Evolutionary conservation across 2,888 invertebrate species (phyloP), one percentile per base, ranked within the genome.

Genomic region (Stenodera caucasica): DNA sequence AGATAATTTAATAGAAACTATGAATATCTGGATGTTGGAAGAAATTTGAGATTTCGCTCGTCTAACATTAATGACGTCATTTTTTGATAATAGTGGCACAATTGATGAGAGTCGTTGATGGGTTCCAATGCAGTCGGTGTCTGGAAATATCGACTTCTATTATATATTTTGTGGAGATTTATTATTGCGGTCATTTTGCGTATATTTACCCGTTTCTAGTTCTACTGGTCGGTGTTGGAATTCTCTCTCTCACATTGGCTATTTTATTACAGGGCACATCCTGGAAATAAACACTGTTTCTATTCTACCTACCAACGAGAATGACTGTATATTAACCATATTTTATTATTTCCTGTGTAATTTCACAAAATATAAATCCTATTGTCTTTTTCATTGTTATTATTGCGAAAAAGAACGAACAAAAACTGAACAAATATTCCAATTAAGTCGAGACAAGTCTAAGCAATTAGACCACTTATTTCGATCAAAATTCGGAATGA

Each of bases 181-280:
- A 71, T 72, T 64, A 66, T 66, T 72, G 71, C 70, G 67, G 72
- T 64, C 67, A 63, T 70, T 67, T 70, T 69, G 71, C 70, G 70
- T 68, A 68, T 64, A 33, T 58, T 58, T 63, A 49, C 60, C 55
- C 53, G 56, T 35, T 33, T 58, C 49, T 45, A 11, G 11, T 18
- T 2, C 18, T 40, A 8, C 18, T 15, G n/a, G 26, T 26, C 15
- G 40, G 18, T 40, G 40, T 9, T 40, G 40, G 21, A 40, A 40
- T 40, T 40, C 40, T 40, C 40, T 40, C 40, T 40, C 40, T 40
- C 40, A 21, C 40, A 40, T 40, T 40, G 58, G 30, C 58, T 55
- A 58, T 63, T 63, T 63, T 57, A 56, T 57, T 57, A 57, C 49
- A 18, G 40, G 50, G 54, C 33, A 59, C 49, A 59, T 63, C 63